Evolutionary conservation across 1,140 invertebrate genomes (phyloP).

Genomic region (Macrobrachium rosenbergii): DNA sequence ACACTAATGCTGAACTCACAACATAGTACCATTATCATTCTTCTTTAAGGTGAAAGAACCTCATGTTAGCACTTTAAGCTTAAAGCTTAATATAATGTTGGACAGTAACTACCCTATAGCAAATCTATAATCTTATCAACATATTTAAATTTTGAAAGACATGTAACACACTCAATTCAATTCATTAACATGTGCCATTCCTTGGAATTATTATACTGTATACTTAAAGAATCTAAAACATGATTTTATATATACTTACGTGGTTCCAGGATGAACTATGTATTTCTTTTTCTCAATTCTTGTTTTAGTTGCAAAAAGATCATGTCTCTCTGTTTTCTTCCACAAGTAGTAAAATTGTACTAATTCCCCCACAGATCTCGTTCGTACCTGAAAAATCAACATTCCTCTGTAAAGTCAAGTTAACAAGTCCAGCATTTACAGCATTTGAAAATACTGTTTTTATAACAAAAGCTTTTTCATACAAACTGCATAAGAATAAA

Average conservation of each 20-base stretch:
- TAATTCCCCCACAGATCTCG: conserved; percentile 94
- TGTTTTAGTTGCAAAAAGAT: conserved; percentile 89
- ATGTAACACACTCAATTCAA: too few species aligned
- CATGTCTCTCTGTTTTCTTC: conserved; percentile 98
- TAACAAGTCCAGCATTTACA: neutral
- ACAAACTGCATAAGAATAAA: neutral
- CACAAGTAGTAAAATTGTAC: conserved; percentile 99
- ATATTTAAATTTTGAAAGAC: too few species aligned
- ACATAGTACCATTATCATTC: too few species aligned
- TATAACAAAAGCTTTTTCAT: neutral
- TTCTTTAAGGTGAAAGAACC: too few species aligned
- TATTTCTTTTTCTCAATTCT: conserved; percentile 90
- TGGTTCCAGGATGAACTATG: conserved; percentile 82
- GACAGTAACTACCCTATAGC: too few species aligned
- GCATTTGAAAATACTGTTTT: too few species aligned
- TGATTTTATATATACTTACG: conserved; percentile 60
- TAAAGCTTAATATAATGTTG: too few species aligned
- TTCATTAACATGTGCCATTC: too few species aligned
- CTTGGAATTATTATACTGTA: too few species aligned
- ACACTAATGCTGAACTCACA: too few species aligned
- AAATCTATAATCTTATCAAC: too few species aligned
- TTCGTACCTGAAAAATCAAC: conserved; percentile 78
- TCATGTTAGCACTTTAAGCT: too few species aligned
- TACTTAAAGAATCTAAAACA: neutral
- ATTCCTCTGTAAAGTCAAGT: neutral